Evolutionary conservation across 2,797 vertebrate genomes (phyloP).

Genomic region (Margarornis squamiger): DNA sequence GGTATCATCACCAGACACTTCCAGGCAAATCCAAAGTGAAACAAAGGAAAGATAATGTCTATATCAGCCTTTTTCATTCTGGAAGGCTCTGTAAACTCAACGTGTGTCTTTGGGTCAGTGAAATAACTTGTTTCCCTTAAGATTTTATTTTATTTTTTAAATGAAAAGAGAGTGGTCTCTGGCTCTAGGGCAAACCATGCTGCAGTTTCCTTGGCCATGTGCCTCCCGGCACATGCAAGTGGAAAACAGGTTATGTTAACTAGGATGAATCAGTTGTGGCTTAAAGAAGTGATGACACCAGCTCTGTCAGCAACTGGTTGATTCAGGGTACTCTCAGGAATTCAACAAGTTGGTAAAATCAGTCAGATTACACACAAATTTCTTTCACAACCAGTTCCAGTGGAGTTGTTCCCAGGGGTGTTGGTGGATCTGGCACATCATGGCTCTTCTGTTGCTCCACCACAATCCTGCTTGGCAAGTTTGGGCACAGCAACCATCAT

Average conservation of each 20-base stretch:
- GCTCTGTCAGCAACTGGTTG: constrained; percentile 10
- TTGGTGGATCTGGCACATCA: background rate
- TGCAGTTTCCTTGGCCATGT: background rate
- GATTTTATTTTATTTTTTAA: background rate
- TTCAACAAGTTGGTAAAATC: background rate
- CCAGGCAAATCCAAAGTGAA: background rate
- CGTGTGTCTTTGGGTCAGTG: background rate
- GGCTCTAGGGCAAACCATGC: background rate
- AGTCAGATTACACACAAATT: background rate
- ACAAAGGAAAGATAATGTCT: background rate
- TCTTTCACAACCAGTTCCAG: background rate
- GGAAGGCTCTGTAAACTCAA: background rate
- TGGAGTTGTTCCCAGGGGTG: background rate
- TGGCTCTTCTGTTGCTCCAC: background rate
- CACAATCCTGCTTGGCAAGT: background rate
- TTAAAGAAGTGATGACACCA: constrained; percentile 4
- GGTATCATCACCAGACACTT: background rate
- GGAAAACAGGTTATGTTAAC: background rate
- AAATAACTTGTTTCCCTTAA: background rate
- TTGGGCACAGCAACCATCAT: background rate
- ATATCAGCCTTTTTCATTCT: background rate
- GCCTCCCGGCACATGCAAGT: background rate
- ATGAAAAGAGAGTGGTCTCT: background rate
- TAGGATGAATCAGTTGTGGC: background rate
- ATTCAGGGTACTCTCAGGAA: background rate